A percentile compares a stretch with the other conserved stretches of the same genome.
Conservation (phyloP, 1,140 invertebrate genomes). For the Dolichoris vasculosae region DNA sequence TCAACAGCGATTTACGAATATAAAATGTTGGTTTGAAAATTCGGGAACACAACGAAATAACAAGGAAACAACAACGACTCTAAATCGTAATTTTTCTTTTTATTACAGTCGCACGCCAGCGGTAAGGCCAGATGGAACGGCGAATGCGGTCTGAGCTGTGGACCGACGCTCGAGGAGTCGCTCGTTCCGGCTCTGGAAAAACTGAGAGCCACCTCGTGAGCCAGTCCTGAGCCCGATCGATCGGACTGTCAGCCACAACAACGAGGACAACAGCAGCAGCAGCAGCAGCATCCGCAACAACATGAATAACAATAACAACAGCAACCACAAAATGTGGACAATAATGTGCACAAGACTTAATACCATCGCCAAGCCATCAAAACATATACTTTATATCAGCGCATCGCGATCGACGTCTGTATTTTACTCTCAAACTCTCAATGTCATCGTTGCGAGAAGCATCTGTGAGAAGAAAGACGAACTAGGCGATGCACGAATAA, state of each 20-base stretch:
- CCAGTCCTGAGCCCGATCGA: conserved; percentile 29
- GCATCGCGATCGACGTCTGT: background rate
- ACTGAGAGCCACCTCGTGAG: conserved; percentile 71
- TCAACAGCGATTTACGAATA: too few species aligned
- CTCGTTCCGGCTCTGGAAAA: conserved; percentile 70
- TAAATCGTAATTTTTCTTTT: background rate
- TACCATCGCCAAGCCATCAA: conserved; percentile 58
- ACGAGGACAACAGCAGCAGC: background rate
- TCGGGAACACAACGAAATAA: background rate
- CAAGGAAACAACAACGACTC: background rate
- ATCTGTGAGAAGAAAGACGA: background rate
- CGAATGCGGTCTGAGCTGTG: conserved; percentile 76
- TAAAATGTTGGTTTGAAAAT: too few species aligned
- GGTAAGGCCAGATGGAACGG: conserved; percentile 85
- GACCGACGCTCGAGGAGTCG: conserved; percentile 69
- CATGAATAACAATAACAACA: conserved; percentile 35
- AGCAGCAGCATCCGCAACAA: background rate
- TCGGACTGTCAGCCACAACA: conserved; percentile 8
- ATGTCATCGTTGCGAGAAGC: background rate
- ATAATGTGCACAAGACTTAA: conserved; percentile 71
- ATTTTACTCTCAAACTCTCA: background rate
- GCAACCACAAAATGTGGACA: conserved; percentile 29
- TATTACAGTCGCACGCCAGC: conserved; percentile 82
- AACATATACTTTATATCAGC: background rate
- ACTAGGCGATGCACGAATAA: background rate